These are phyloP conservation scores for Drosophila tsacasi DNA, from an alignment of 1,140 invertebrate genomes.

Conservation along the genomic window DNA sequence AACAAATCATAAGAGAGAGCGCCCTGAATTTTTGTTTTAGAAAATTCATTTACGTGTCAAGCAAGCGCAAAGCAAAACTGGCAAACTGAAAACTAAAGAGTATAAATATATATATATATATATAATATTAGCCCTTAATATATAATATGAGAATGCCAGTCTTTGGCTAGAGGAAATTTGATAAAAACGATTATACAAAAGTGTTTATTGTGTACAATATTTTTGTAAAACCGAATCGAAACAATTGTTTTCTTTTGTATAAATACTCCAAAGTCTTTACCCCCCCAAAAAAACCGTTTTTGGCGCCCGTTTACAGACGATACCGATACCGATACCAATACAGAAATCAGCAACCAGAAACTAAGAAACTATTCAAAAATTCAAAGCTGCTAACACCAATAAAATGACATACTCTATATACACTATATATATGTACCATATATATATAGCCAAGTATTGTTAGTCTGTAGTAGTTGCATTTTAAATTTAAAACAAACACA, in stretches of 20 bases:
- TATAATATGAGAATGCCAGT: slow-evolving; percentile 28
- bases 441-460: slow-evolving; percentile 72
- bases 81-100: slow-evolving; percentile 25
- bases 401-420: slow-evolving; percentile 48
- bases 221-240: slow-evolving; percentile 61
- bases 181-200: slow-evolving; percentile 54
- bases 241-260: slow-evolving; percentile 45
- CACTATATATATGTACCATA: slow-evolving; percentile 39
- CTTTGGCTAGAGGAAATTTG: slow-evolving; percentile 38
- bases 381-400: slow-evolving; percentile 34
- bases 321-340: slow-evolving; percentile 14
- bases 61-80: slow-evolving; percentile 66
- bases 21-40: slow-evolving; percentile 77
- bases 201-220: slow-evolving; percentile 67
- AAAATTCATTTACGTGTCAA: slow-evolving; percentile 72
- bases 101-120: slow-evolving; percentile 61
- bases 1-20: slow-evolving; percentile 36
- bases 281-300: slow-evolving; percentile 25
- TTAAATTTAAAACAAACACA: slow-evolving; percentile 47
- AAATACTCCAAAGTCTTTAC: slow-evolving; percentile 40
- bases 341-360: slow-evolving; percentile 20
- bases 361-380: slow-evolving; percentile 37
- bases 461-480: slow-evolving; percentile 78
- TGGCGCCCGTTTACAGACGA: slow-evolving; percentile 61
- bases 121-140: slow-evolving; percentile 26